Percentiles rank a stretch among this genome's conserved stretches.
phyloP scores from a whole-genome alignment of 2,797 vertebrate species.

The Coreius guichenoti region DNA sequence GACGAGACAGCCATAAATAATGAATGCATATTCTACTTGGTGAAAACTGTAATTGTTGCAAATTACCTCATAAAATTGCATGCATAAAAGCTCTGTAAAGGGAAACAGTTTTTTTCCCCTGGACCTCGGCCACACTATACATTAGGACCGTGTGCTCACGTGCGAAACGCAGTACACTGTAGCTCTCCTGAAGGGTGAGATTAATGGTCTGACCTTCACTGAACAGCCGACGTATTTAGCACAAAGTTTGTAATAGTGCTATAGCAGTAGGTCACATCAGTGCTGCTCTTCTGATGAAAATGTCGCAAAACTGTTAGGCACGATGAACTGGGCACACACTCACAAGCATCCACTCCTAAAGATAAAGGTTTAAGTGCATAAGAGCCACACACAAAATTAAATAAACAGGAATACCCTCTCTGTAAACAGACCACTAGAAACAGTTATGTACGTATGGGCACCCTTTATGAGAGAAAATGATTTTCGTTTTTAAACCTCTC shows the following conservation, averaged over 20 bases:
- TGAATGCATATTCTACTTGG: conserved; percentile 4
- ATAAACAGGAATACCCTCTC: background rate
- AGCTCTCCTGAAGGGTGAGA: conserved; percentile 50
- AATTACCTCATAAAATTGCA: conserved; percentile 33
- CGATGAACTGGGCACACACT: conserved; percentile 23
- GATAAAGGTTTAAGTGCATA: conserved; percentile 17
- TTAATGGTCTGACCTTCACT: conserved; percentile 54
- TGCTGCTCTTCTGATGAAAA: conserved; percentile 40
- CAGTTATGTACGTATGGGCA: background rate
- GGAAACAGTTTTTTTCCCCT: background rate
- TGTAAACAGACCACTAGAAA: conserved; percentile 38
- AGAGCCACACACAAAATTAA: conserved; percentile 3
- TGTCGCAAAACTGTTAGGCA: conserved; percentile 23
- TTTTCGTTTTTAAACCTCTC: conserved; percentile 41
- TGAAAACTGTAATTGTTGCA: conserved; percentile 45
- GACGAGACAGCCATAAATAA: conserved; percentile 20
- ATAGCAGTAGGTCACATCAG: conserved; percentile 27
- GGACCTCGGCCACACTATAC: conserved; percentile 13
- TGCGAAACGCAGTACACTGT: conserved; percentile 15
- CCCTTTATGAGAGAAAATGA: conserved; percentile 37
- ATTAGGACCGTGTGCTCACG: conserved; percentile 23
- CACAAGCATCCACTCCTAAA: background rate
- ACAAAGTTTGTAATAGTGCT: conserved; percentile 38
- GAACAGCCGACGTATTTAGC: conserved; percentile 46
- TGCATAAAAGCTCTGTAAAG: conserved; percentile 31